Evolutionary conservation across 2,113 vertebrate species (phyloP), one percentile per base, ranked within the genome.

Genomic region (Panthera leo): DNA sequence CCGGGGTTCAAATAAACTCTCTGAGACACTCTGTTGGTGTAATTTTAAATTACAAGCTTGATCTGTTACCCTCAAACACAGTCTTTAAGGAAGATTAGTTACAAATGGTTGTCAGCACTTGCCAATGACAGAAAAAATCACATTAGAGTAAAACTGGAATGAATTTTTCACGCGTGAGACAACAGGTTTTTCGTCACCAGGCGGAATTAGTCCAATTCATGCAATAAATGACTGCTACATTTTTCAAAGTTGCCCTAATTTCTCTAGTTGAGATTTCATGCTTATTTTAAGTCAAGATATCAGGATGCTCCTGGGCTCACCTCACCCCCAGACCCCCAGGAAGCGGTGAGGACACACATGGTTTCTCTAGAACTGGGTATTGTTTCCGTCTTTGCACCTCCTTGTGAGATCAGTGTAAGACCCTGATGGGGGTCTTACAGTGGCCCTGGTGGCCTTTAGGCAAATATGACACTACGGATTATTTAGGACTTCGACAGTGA

Each of bases 11-110:
- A 91, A 65, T 89, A 85, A 98, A 98, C 92, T 95, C 93, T 97
- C 98, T 95, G 98, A 98, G 98, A 98, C 96, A 96, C 91, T 96
- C 98, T 98, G 96, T 97, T 98, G 94, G 97, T 98, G 97, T 96
- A 98, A 95, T 96, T 97, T 97, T 98, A 98, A 98, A 98, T 99
- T 96, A 98, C 98, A 99, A 98, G 98, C 97, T 97, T 96, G 83
- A 95, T 97, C 55, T 98, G 95, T 98, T 34, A 61, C 61, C 98
- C 98, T 98, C 96, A 98, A 97, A 98, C 89, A 98, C 96, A 98
- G 97, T 95, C 97, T 93, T 98, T 98, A 95, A 95, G 92, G 97
- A 73, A 97, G 89, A 97, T 97, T 96, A 98, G 94, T 98, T 98
- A 99, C 97, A 98, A 98, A 98, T 95, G 93, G 85, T 97, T 97